Evolutionary conservation across 2,113 vertebrate species (phyloP).

Genomic region (Carlito syrichta): DNA sequence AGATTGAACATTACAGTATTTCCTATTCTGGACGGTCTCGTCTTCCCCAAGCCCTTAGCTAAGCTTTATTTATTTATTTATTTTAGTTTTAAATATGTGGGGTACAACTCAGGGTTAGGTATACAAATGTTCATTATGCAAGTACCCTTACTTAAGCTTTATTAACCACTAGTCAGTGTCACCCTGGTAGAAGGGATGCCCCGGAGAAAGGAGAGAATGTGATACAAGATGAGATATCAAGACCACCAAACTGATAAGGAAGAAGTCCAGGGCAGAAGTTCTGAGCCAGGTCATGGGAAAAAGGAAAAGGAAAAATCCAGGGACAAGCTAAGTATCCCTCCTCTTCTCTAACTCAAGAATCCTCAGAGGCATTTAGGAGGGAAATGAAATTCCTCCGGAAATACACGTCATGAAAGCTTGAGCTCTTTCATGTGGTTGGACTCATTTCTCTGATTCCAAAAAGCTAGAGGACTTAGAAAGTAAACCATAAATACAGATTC

Average conservation of each 20-base stretch:
- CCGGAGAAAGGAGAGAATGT: not conserved
- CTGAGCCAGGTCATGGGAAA: not conserved
- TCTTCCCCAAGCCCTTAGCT: not conserved
- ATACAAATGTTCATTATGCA: not conserved
- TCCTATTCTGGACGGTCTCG: not conserved
- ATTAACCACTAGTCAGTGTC: not conserved
- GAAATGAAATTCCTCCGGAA: not conserved
- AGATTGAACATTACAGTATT: not conserved
- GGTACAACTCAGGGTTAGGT: no score
- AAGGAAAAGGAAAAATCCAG: not conserved
- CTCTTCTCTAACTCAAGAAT: not conserved
- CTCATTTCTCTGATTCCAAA: not conserved
- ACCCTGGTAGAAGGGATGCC: not conserved
- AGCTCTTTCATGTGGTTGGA: not conserved
- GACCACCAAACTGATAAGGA: not conserved
- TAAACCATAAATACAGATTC: not conserved
- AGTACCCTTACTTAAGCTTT: not conserved
- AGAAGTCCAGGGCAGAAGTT: not conserved
- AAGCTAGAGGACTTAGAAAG: not conserved
- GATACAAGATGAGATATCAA: not conserved
- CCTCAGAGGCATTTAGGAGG: not conserved
- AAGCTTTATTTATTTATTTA: no score
- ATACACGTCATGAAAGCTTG: not conserved
- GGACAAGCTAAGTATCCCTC: not conserved
- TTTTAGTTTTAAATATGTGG: no score